Conservation (phyloP, 2,113 vertebrate genomes). For the Gasterosteus nipponicus region DNA sequence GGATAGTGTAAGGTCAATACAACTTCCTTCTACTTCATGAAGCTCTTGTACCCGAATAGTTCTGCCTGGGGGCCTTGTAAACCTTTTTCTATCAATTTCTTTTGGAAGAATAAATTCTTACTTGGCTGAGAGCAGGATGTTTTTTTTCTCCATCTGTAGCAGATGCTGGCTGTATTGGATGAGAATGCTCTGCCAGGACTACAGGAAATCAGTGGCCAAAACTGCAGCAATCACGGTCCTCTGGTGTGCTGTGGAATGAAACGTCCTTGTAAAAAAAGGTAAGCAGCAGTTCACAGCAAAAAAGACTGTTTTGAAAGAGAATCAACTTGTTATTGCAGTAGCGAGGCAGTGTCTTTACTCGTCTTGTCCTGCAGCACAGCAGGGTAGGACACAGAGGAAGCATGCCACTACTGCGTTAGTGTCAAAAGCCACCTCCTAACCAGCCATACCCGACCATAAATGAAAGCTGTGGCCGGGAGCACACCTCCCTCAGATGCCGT, state of each 20-base stretch:
- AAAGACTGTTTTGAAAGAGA: conserved; percentile 31
- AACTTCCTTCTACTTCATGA: conserved; percentile 25
- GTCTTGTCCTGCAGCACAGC: conserved; percentile 31
- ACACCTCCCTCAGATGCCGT: conserved; percentile 70
- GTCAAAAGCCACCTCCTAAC: conserved; percentile 59
- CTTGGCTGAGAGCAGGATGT: conserved; percentile 38
- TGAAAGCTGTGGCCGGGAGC: conserved; percentile 60
- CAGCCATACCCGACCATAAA: conserved; percentile 60
- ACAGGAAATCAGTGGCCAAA: conserved; percentile 50
- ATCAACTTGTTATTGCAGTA: conserved; percentile 36
- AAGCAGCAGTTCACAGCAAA: conserved; percentile 55
- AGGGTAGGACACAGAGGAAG: conserved; percentile 52
- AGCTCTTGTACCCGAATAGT: conserved; percentile 37
- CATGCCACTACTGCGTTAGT: conserved; percentile 28
- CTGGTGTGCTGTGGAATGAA: conserved; percentile 51
- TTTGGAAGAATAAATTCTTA: conserved; percentile 13
- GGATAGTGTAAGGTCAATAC: conserved; percentile 20
- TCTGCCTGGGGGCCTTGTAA: conserved; percentile 44
- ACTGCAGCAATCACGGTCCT: conserved; percentile 47
- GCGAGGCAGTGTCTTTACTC: conserved; percentile 13
- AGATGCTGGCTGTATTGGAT: conserved; percentile 36
- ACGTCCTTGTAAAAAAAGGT: conserved; percentile 47
- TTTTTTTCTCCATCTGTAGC: conserved; percentile 32
- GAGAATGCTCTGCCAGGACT: conserved; percentile 38
- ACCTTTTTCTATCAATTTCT: background rate